Percentiles rank a stretch among this genome's conserved stretches.
phyloP scores from a whole-genome alignment of 2,888 invertebrate species.

The Ennomos erosarius region DNA sequence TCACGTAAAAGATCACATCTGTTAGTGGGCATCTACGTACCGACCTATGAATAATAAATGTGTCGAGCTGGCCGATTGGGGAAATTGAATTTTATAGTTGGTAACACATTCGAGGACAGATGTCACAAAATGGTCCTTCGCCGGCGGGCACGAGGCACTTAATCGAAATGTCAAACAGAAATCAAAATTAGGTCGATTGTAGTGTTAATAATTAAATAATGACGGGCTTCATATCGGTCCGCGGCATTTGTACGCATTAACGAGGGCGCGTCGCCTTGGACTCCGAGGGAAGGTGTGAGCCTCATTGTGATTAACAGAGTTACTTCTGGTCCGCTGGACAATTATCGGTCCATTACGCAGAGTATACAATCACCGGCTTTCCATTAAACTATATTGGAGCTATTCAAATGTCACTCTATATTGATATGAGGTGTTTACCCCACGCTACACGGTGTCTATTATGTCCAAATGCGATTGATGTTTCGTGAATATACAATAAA shows the following conservation, averaged over 20 bases:
- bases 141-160: constrained; percentile 73
- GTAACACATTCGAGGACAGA: constrained; percentile 84
- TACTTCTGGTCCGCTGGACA: constrained; percentile 82
- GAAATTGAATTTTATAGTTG: constrained; percentile 85
- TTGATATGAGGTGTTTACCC: constrained; percentile 50
- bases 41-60: constrained; percentile 85
- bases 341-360: constrained; percentile 82
- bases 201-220: constrained; percentile 85
- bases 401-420: constrained; percentile 63
- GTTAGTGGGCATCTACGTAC: constrained; percentile 80
- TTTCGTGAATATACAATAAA: constrained; percentile 7
- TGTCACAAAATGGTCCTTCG: constrained; percentile 81
- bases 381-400: constrained; percentile 71
- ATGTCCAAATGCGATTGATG: constrained; percentile 20
- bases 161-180: constrained; percentile 84
- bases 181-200: constrained; percentile 85
- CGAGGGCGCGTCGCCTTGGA: constrained; percentile 49
- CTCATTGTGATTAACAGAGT: constrained; percentile 80
- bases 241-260: constrained; percentile 64
- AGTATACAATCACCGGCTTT: constrained; percentile 71
- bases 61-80: constrained; percentile 82
- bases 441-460: constrained; percentile 19
- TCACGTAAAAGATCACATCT: constrained; percentile 85
- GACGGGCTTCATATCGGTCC: constrained; percentile 59
- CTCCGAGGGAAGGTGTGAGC: constrained; percentile 72